Percentiles rank a stretch among this genome's conserved stretches.
Conservation (phyloP, 2,113 vertebrate species). For the Clupea harengus region DNA sequence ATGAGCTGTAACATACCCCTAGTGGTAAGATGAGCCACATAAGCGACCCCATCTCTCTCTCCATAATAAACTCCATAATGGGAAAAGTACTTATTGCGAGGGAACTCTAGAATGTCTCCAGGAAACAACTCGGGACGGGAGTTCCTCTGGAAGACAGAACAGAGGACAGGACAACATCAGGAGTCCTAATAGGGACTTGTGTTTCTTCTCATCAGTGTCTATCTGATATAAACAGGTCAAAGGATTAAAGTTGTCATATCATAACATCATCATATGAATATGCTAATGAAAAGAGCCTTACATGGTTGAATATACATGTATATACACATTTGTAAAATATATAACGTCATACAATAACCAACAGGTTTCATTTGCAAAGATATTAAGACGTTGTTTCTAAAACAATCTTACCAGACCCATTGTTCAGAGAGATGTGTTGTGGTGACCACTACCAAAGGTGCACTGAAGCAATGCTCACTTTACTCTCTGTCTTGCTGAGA, state of each 20-base stretch:
- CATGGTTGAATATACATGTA: not conserved
- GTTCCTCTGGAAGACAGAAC: conserved; percentile 8
- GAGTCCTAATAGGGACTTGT: not conserved
- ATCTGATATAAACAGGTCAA: not conserved
- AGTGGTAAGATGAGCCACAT: conserved; percentile 72
- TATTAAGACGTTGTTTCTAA: not conserved
- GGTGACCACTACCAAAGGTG: not conserved
- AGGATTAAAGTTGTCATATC: conserved; percentile 20
- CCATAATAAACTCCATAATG: conserved; percentile 74
- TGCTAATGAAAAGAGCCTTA: not conserved
- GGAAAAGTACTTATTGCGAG: conserved; percentile 71
- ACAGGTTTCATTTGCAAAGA: not conserved
- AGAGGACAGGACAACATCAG: not conserved
- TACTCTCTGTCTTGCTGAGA: not conserved
- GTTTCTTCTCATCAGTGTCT: not conserved
- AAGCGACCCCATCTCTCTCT: conserved; percentile 71
- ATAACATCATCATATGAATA: conserved; percentile 49
- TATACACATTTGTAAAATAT: not conserved
- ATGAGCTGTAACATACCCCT: conserved; percentile 53
- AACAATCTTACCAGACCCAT: conserved; percentile 51
- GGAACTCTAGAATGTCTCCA: conserved; percentile 76
- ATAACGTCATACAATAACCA: not conserved
- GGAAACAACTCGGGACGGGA: conserved; percentile 63
- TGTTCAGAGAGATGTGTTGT: conserved; percentile 2
- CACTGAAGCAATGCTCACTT: not conserved